Evolutionary conservation across 2,797 vertebrate genomes (phyloP), one percentile per base, ranked within the genome.

Genomic region (Australoheros facetus): DNA sequence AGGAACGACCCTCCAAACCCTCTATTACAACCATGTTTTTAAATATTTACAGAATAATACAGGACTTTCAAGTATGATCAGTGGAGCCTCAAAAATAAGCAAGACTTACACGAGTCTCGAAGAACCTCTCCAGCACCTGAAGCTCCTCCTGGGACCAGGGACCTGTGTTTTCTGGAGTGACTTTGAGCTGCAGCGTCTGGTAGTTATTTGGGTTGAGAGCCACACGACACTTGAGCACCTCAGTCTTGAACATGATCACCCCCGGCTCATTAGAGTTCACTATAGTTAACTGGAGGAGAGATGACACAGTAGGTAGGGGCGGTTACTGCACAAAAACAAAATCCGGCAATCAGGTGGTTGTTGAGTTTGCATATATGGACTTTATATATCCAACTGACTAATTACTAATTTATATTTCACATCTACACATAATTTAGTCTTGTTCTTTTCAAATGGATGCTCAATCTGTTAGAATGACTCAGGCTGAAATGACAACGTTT

Each of bases 191-290:
- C 93, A 99, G 94, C 0, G 98, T 99, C 94, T 99, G 98, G 90
- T 98, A 99, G 87, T 97, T 99, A 95, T 98, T 97, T 82, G 98
- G 98, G 94, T 99, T 99, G 74, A 99, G 96, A 79, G 98, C 98
- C 84, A 99, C 98, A 48, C 98, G 96, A 88, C 98, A 99, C 92
- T 99, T 99, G 76, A 99, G 94, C 51, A 97, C 97, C 39, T 99
- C 98, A 0, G 98, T 99, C 93, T 99, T 99, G 93, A 99, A 99
- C 97, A 98, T 99, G 91, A 99, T 99, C 55, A 99, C 98, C 16
- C 98, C 98, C 0, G 98, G 98, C 92, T 99, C 98, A 23, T 98
- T 99, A 76, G 98, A 99, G 94, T 99, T 99, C 81, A 99, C 97
- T 56, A 99, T 97, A 82, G 98, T 97, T 80, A 99, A 94, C 98